These are phyloP conservation scores for Cryptocephalus moraei DNA, from an alignment of 2,888 invertebrate species.

Conservation along the genomic window DNA sequence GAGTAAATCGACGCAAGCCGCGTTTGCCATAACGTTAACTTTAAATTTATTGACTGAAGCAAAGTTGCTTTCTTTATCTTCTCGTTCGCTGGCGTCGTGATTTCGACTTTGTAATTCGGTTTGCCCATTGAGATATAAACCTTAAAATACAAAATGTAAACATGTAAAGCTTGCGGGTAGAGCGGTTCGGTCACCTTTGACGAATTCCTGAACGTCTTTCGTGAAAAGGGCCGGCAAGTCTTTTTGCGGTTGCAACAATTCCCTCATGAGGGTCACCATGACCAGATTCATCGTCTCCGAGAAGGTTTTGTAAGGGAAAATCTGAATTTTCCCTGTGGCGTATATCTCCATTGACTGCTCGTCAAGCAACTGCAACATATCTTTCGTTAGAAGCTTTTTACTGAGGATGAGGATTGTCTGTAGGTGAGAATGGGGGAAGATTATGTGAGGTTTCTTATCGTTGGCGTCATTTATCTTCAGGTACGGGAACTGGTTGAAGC, in stretches of 20 bases:
- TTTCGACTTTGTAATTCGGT: constrained; percentile 82
- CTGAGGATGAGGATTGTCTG: constrained; percentile 70
- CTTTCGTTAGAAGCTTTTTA: constrained; percentile 78
- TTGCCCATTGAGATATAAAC: constrained; percentile 84
- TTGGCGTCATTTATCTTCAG: constrained; percentile 63
- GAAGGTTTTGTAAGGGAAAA: constrained; percentile 87
- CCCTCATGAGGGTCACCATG: constrained; percentile 82
- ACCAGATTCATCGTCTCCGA: constrained; percentile 92
- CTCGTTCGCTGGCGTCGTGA: constrained; percentile 74
- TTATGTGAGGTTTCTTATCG: constrained; percentile 51
- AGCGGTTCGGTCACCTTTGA: constrained; percentile 31
- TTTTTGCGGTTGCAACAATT: constrained; percentile 81
- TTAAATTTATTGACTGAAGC: constrained; percentile 83
- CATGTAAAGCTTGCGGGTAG: too few species aligned
- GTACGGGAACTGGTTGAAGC: constrained; percentile 82
- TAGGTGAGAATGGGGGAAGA: constrained; percentile 67
- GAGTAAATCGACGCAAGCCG: constrained; percentile 92
- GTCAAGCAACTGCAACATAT: constrained; percentile 65
- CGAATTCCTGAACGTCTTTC: constrained; percentile 68
- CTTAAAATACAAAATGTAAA: constrained; percentile 39
- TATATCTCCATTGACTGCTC: constrained; percentile 74
- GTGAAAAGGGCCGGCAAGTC: constrained; percentile 85
- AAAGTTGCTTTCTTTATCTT: constrained; percentile 71
- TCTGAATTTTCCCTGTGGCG: constrained; percentile 55
- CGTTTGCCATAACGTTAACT: constrained; percentile 93